phyloP scores from a whole-genome alignment of 2,888 invertebrate genomes.

The Eurois occulta region DNA sequence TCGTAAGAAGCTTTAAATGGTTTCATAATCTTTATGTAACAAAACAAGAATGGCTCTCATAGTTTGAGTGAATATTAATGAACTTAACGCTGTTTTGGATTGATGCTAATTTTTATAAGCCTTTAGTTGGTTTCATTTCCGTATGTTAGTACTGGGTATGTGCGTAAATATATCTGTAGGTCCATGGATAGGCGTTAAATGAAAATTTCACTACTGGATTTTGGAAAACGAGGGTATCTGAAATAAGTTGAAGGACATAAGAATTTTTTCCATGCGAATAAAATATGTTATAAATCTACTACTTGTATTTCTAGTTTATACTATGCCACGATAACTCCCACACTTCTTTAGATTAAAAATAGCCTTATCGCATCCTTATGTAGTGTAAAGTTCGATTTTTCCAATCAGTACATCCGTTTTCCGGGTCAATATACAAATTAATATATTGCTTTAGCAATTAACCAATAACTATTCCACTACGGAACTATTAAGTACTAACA shows the following conservation, averaged over 20 bases:
- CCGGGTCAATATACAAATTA: neutral
- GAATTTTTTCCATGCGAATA: no score
- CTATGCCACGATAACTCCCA: neutral
- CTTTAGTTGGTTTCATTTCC: neutral
- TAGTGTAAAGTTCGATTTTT: neutral
- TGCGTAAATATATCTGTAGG: neutral
- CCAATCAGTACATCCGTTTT: neutral
- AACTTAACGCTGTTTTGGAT: slow-evolving; percentile 22
- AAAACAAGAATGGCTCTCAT: slow-evolving; percentile 18
- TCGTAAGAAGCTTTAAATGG: slow-evolving; percentile 62
- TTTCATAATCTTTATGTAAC: slow-evolving; percentile 66
- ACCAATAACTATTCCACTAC: neutral
- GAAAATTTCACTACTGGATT: neutral
- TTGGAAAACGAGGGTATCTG: neutral
- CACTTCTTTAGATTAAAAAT: neutral
- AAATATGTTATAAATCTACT: neutral
- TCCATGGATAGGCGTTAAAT: neutral
- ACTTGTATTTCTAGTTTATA: neutral
- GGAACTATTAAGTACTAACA: neutral
- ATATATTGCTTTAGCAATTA: neutral
- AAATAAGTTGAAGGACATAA: no score
- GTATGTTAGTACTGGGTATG: neutral
- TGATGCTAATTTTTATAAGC: slow-evolving; percentile 24
- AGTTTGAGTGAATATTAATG: slow-evolving; percentile 53
- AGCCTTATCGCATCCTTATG: neutral